Conservation (phyloP, 1,140 invertebrate genomes). For the Drosophila santomea region DNA sequence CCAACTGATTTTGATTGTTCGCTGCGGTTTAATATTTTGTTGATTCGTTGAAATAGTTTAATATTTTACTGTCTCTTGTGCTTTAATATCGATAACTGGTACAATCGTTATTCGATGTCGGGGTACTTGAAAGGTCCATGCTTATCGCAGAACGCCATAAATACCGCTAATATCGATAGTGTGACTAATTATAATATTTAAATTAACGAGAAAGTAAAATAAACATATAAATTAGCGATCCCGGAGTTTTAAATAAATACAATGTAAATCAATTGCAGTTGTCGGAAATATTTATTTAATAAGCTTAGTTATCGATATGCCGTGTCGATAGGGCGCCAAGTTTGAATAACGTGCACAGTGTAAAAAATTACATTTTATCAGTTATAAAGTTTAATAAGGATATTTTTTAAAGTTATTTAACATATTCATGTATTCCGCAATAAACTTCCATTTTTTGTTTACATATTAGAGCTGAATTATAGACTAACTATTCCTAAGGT, state of each 20-base stretch:
- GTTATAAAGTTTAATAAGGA: background rate
- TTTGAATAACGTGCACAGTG: background rate
- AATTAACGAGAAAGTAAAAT: background rate
- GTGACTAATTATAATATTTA: background rate
- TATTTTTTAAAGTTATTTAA: too few relatives aligned
- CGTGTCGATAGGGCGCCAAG: background rate
- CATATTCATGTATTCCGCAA: background rate
- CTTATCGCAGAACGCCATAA: background rate
- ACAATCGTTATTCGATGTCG: background rate
- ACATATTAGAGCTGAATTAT: slow-evolving; percentile 6
- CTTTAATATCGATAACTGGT: slow-evolving; percentile 1
- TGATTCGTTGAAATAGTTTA: slow-evolving; percentile 37
- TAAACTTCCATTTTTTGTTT: slow-evolving; percentile 1
- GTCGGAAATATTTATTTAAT: too few relatives aligned
- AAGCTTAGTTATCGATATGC: background rate
- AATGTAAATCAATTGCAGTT: too few relatives aligned
- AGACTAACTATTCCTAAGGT: slow-evolving; percentile 11
- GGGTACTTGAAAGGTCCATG: background rate
- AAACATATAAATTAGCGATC: background rate
- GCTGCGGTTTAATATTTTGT: slow-evolving; percentile 9
- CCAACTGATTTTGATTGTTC: slow-evolving; percentile 1
- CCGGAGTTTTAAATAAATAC: too few relatives aligned
- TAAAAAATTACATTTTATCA: background rate
- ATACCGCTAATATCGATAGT: background rate
- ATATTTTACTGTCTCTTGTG: slow-evolving; percentile 2